Evolutionary conservation across 1,140 invertebrate genomes (phyloP), one percentile per base, ranked within the genome.

Genomic region (Aphis craccivora): DNA sequence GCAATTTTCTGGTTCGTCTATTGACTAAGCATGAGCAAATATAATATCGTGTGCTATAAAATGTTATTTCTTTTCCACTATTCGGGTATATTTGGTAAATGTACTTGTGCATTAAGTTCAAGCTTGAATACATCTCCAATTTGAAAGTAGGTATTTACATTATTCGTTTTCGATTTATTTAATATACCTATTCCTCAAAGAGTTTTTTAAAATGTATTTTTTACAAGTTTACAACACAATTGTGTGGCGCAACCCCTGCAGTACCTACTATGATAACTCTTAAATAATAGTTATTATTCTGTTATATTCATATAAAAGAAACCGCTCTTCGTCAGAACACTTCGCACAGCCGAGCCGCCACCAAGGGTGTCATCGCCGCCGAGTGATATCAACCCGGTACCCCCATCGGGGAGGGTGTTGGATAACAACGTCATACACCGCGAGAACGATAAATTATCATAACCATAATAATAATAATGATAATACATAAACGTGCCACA

Each of bases 371-470:
- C 30, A n/a, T 67, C 30, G 4, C 60, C 30, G 4, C 60, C 4
- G 14, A 67, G 30, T 14, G 60, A 18, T n/a, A n/a, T n/a, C 30
- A 67, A 67, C 60, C 60, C 11, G 2, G 30, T 67, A 11, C 48
- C 48, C 48, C 48, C 14, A 51, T 51, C 14, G 60, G 4, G 3
- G 60, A 18, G 60, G 30, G 30, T 14, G 48, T 51, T 20, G 48
- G 48, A 51, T 51, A 67, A 67, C 60, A 18, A 67, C 60, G 60
- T 84, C 37, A 40, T 84, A 23, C 22, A 2, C 11, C 25, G 83
- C 83, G 43, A 48, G 86, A 87, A 87, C 30, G 45, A 87, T 87
- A 87, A 87, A 87, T 87, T 87, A 87, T 45, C 7, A 48, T 87
- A 67, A 67, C 25, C 8, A 60, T 67, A 67, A 67, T 67, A n/a